A percentile compares a stretch with the other conserved stretches of the same genome.
These are phyloP conservation scores for Limanda limanda DNA, from an alignment of 2,113 vertebrate species.

Conservation along the genomic window DNA sequence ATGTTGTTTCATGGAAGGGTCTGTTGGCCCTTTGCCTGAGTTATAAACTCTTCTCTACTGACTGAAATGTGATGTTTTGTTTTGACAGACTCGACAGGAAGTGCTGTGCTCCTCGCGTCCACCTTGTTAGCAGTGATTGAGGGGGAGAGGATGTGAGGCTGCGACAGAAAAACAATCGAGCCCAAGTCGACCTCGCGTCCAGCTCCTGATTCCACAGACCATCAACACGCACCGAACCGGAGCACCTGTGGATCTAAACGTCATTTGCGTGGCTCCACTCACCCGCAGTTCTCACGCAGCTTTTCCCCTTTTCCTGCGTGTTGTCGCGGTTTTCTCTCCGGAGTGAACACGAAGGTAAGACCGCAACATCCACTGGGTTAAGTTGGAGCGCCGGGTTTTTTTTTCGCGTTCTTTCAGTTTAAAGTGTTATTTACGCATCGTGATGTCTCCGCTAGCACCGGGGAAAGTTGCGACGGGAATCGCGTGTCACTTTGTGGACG, in stretches of 20 bases:
- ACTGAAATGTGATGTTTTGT: constrained; percentile 29
- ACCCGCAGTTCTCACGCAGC: background rate
- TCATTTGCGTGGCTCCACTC: background rate
- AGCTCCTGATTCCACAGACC: constrained; percentile 7
- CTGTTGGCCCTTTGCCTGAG: no score
- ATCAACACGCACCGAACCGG: background rate
- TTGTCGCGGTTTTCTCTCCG: constrained; percentile 67
- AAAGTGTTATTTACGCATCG: background rate
- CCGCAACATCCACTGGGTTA: constrained; percentile 40
- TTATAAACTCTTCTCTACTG: background rate
- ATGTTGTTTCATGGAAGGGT: no score
- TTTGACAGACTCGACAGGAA: constrained; percentile 33
- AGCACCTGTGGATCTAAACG: constrained; percentile 42
- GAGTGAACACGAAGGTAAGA: constrained; percentile 79
- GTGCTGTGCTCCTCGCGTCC: rapidly evolving
- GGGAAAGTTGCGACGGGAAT: constrained; percentile 56
- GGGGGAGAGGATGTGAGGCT: constrained; percentile 72
- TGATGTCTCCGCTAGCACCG: background rate
- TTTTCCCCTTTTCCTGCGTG: background rate
- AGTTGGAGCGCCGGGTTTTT: constrained; percentile 36
- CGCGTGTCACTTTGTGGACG: constrained; percentile 51
- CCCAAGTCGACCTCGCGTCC: constrained; percentile 17
- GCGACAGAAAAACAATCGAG: constrained; percentile 74
- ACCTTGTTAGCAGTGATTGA: constrained; percentile 35
- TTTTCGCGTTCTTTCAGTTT: background rate